Evolutionary conservation across 1,140 invertebrate genomes (phyloP).

Genomic region (Drosophila subpulchrella): DNA sequence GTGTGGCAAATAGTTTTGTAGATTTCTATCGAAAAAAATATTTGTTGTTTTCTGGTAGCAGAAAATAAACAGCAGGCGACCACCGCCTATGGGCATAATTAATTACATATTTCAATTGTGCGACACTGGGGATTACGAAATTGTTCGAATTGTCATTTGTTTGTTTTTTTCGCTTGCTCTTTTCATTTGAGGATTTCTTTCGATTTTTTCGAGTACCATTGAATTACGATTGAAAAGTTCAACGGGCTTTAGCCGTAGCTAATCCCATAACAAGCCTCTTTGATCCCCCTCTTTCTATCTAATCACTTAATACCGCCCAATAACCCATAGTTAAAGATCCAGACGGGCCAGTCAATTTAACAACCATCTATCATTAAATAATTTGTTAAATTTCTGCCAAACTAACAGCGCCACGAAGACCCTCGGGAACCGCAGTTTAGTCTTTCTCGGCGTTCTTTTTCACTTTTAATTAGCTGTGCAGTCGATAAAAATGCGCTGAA

Average conservation of each 20-base stretch:
- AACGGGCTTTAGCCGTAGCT: constrained; percentile 12
- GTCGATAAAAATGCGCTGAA: constrained; percentile 79
- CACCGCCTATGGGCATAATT: constrained; percentile 63
- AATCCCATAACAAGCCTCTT: constrained; percentile 40
- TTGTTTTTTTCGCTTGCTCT: constrained; percentile 24
- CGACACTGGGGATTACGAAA: constrained; percentile 74
- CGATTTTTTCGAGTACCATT: constrained; percentile 26
- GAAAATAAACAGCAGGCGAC: constrained; percentile 71
- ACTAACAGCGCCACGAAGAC: constrained; percentile 67
- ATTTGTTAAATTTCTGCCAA: constrained; percentile 73
- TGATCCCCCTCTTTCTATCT: constrained; percentile 33
- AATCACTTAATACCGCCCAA: constrained; percentile 75
- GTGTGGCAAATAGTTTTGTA: constrained; percentile 78
- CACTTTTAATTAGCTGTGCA: constrained; percentile 80
- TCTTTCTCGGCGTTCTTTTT: constrained; percentile 46
- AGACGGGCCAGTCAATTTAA: constrained; percentile 64
- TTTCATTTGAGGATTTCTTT: constrained; percentile 24
- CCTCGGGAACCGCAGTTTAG: constrained; percentile 38
- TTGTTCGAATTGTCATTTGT: constrained; percentile 43
- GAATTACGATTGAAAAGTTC: constrained; percentile 27
- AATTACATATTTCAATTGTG: constrained; percentile 80
- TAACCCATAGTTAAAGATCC: constrained; percentile 47
- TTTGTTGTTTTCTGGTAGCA: constrained; percentile 64
- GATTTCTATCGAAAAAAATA: constrained; percentile 65
- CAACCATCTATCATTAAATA: constrained; percentile 81